Evolutionary conservation across 2,888 invertebrate species (phyloP), one percentile per base, ranked within the genome.

Genomic region (Erebia palarica): DNA sequence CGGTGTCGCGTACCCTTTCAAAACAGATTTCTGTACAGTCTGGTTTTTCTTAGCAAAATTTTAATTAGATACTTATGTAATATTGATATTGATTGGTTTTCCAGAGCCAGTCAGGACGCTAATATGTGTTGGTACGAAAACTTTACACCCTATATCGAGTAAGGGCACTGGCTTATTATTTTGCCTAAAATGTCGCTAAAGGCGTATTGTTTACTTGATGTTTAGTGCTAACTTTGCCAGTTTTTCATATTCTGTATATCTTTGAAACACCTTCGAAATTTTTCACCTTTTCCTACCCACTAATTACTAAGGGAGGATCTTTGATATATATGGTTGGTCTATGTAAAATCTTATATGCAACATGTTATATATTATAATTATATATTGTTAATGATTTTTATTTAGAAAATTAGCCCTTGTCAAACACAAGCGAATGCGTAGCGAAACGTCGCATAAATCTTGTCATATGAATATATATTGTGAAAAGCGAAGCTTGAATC

Each of bases 91-190:
- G 78, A 78, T 81, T 76, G 77, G 84, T 88, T 86, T 92, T 91
- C 77, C 92, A 92, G 92, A 92, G 87, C 91, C 87, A 92, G 92
- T 91, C 91, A 90, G 87, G 92, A 92, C 81, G 89, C 90, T 86
- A 91, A 91, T 87, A 87, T 91, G 80, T 87, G 84, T 88, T 86
- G 91, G 91, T 92, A 92, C 83, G 92, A 82, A 76, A 74, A 73
- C 71, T 49, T 64, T 67, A 44, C 57, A 61, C 49, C 63, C 21
- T 69, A 64, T 66, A 70, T 69, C 61, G 67, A 70, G 51, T 70
- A 72, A 63, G 51, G 73, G 64, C 58, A 18, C 47, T 61, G 68
- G 59, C 59, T 65, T 27, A 60, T 55, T 66, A 16, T 57, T 13
- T 66, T 66, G 55, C 36, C 55, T 51, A 11, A 36, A 44, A 18